phyloP scores from a whole-genome alignment of 92 coral and sea anemone genomes.

The Meandrina meandrites region DNA sequence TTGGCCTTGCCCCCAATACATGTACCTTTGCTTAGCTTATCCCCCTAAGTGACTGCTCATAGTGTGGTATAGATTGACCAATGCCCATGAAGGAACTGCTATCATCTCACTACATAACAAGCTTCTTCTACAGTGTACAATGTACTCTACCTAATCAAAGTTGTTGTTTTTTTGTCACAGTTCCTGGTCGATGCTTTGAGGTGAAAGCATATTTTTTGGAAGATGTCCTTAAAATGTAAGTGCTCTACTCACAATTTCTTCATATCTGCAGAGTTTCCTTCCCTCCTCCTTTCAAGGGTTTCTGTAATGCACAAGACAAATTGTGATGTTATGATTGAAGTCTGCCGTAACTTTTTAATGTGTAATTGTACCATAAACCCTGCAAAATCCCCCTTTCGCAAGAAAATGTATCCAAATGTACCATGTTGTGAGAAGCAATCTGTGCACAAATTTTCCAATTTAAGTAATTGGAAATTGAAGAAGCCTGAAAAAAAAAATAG shows the following conservation, averaged over 20 bases:
- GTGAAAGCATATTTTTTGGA: constrained; percentile 87
- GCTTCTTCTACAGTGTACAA: too few species aligned
- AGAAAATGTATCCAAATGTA: not conserved
- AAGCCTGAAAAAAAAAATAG: too few species aligned
- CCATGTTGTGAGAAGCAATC: too few species aligned
- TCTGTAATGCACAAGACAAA: not conserved
- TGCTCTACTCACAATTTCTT: not conserved
- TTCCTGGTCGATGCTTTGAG: constrained; percentile 93
- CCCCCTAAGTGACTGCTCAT: not conserved
- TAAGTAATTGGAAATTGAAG: too few species aligned
- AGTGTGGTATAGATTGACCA: not conserved
- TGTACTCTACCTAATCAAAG: too few species aligned
- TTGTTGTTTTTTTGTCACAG: constrained; percentile 36
- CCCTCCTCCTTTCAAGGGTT: not conserved
- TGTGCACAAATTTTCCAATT: too few species aligned
- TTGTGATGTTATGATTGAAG: not conserved
- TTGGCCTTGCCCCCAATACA: too few species aligned
- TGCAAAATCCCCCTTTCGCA: not conserved
- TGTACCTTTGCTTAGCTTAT: too few species aligned
- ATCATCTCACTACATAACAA: not conserved
- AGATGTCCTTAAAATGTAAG: constrained; percentile 91
- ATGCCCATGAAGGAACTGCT: not conserved
- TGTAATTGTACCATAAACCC: not conserved
- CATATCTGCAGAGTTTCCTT: not conserved
- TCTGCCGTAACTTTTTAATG: not conserved